These are phyloP conservation scores for Xylota sylvarum DNA, from an alignment of 2,888 invertebrate genomes.

Conservation along the genomic window DNA sequence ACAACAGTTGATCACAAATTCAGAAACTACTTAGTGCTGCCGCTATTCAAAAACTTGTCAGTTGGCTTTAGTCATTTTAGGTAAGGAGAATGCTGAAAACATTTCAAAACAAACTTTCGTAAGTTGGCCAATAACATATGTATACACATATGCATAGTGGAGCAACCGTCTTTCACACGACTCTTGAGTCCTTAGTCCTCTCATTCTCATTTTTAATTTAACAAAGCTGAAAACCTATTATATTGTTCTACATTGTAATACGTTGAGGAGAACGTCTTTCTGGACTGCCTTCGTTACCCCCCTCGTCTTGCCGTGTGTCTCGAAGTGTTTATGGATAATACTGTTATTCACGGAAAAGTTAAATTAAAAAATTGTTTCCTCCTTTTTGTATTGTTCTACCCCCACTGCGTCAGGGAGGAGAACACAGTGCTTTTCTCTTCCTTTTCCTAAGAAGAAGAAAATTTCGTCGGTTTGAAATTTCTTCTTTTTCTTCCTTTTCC, in stretches of 20 bases:
- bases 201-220: slow-evolving; percentile 28
- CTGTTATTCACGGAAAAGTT: slow-evolving; percentile 76
- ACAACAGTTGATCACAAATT: too few species aligned
- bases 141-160: background rate
- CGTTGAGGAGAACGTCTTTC: slow-evolving; percentile 20
- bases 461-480: slow-evolving; percentile 51
- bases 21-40: too few species aligned
- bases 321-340: slow-evolving; percentile 75
- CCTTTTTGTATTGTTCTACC: slow-evolving; percentile 51
- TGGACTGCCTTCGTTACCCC: slow-evolving; percentile 15
- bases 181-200: background rate
- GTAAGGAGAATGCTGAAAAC: background rate
- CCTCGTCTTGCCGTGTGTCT: slow-evolving; percentile 39
- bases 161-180: background rate
- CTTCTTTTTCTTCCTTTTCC: slow-evolving; percentile 23
- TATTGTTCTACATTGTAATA: slow-evolving; percentile 40
- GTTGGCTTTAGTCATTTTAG: too few species aligned
- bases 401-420: slow-evolving; percentile 21
- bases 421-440: slow-evolving; percentile 33
- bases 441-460: slow-evolving; percentile 42
- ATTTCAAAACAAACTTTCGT: background rate
- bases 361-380: slow-evolving; percentile 76
- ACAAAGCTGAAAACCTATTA: slow-evolving; percentile 35
- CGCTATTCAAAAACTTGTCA: too few species aligned
- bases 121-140: background rate